A percentile compares a stretch with the other conserved stretches of the same genome.
These are phyloP conservation scores for Megathymus violae DNA, from an alignment of 1,140 invertebrate species.

Conservation along the genomic window DNA sequence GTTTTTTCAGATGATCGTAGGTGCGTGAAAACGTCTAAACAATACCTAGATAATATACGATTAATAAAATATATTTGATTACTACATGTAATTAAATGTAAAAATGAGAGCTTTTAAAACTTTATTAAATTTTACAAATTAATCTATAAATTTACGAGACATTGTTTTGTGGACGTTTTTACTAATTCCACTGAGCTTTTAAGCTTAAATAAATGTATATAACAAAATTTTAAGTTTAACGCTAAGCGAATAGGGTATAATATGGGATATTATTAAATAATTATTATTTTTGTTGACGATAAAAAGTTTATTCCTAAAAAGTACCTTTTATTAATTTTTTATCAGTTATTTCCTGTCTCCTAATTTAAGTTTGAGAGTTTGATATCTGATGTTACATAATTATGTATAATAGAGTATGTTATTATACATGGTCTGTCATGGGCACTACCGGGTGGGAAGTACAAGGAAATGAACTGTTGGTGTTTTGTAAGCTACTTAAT, in stretches of 20 bases:
- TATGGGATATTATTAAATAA: slow-evolving; percentile 59
- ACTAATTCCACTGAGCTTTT: slow-evolving; percentile 20
- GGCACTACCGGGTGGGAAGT: slow-evolving; percentile 57
- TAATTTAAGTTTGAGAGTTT: slow-evolving; percentile 37
- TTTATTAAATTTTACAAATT: neutral
- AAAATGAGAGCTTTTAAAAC: neutral
- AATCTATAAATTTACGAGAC: too few relatives aligned
- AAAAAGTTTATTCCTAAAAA: slow-evolving; percentile 79
- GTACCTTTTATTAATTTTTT: slow-evolving; percentile 69
- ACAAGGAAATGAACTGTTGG: slow-evolving; percentile 57
- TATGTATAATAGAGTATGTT: slow-evolving; percentile 50
- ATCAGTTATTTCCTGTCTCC: slow-evolving; percentile 59
- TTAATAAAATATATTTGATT: slow-evolving; percentile 4
- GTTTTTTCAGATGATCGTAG: neutral
- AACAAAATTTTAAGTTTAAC: slow-evolving; percentile 48
- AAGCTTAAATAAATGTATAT: slow-evolving; percentile 48
- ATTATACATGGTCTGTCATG: slow-evolving; percentile 57
- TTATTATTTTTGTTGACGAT: slow-evolving; percentile 71
- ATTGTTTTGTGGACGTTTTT: slow-evolving; percentile 17
- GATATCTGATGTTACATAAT: slow-evolving; percentile 47
- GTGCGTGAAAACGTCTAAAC: slow-evolving; percentile 11
- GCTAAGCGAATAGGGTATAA: slow-evolving; percentile 47
- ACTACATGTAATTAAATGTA: neutral
- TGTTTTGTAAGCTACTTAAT: slow-evolving; percentile 59
- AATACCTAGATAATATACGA: neutral